phyloP scores from a whole-genome alignment of 2,888 invertebrate genomes.

The Phorcus lineatus region DNA sequence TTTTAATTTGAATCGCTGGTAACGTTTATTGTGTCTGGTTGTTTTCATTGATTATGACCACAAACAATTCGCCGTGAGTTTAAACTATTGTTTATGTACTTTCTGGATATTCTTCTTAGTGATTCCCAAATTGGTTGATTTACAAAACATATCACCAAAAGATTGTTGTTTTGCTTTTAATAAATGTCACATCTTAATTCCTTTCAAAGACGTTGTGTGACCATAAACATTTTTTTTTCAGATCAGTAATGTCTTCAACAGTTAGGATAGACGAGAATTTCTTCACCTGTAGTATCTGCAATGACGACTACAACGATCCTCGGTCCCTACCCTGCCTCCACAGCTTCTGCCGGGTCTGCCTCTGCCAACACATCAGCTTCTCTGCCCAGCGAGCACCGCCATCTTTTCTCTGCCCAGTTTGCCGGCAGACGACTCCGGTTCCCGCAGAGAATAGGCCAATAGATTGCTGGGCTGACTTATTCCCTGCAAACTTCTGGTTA shows the following conservation, averaged over 20 bases:
- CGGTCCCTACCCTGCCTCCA: slow-evolving; percentile 11
- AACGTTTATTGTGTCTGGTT: no score
- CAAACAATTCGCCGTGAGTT: no score
- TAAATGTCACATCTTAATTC: no score
- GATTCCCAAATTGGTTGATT: no score
- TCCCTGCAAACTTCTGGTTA: background rate
- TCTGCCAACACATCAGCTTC: background rate
- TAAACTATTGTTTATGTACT: no score
- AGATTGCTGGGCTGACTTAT: background rate
- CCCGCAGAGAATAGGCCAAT: background rate
- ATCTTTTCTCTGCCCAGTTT: background rate
- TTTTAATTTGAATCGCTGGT: no score
- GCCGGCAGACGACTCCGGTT: background rate
- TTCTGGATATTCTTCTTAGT: no score
- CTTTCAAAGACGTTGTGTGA: no score
- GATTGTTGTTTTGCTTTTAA: no score
- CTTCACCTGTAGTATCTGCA: slow-evolving; percentile 11
- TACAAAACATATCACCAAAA: no score
- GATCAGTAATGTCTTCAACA: background rate
- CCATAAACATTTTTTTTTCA: background rate
- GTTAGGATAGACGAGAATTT: background rate
- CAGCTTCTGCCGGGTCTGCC: background rate
- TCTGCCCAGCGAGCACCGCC: background rate
- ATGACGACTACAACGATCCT: background rate
- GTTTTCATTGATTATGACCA: no score